These are phyloP conservation scores for Climacteris rufus DNA, from an alignment of 2,113 vertebrate genomes.

Conservation along the genomic window DNA sequence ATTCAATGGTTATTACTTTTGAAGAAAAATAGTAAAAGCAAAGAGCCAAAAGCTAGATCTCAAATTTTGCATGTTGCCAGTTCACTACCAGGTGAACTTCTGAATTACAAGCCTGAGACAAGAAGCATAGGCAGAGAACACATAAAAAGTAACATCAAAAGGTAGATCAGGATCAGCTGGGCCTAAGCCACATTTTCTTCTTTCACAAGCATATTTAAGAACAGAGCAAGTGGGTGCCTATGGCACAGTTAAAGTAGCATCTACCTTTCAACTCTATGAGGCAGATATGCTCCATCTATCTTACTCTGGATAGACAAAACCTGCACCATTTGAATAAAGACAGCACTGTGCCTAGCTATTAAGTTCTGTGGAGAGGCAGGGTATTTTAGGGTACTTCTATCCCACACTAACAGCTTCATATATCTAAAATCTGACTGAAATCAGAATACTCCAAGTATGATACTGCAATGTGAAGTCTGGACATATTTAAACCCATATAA, in stretches of 20 bases:
- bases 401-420: neutral
- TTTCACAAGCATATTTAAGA: neutral
- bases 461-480: rapidly evolving
- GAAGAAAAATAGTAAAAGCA: neutral
- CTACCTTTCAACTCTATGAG: neutral
- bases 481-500: neutral
- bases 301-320: neutral
- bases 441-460: neutral
- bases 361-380: neutral
- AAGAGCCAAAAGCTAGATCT: neutral
- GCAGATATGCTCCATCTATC: neutral
- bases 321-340: neutral
- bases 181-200: neutral
- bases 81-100: neutral
- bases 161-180: neutral
- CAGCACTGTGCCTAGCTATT: neutral
- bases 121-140: neutral
- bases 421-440: neutral
- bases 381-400: neutral
- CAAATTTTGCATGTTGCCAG: neutral
- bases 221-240: neutral
- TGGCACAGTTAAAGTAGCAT: neutral
- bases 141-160: neutral
- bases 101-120: neutral
- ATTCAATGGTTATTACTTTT: neutral